Percentiles rank a stretch among this genome's conserved stretches.
Conservation (phyloP, 2,797 vertebrate genomes). For the Labeo calbasu region DNA sequence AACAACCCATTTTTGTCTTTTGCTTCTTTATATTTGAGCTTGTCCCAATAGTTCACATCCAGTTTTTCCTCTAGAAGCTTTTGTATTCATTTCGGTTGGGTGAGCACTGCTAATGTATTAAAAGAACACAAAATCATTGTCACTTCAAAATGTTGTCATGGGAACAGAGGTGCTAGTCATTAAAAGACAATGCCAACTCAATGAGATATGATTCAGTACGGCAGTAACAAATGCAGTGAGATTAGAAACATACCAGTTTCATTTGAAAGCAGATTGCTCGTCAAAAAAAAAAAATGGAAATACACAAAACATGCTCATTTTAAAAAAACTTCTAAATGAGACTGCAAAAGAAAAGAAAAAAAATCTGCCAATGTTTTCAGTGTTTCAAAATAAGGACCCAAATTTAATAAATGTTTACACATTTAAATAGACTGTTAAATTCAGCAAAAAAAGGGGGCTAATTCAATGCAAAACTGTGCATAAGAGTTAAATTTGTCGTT, state of each 20-base stretch:
- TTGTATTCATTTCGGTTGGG: constrained; percentile 2
- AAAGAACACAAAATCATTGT: constrained; percentile 18
- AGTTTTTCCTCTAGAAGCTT: background rate
- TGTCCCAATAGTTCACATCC: background rate
- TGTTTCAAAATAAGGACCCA: background rate
- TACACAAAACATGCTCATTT: background rate
- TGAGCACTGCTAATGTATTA: background rate
- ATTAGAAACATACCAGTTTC: background rate
- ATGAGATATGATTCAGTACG: background rate
- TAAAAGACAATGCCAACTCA: background rate
- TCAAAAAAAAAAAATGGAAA: background rate
- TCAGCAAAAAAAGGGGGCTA: background rate
- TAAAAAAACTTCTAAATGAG: background rate
- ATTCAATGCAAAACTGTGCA: constrained; percentile 5
- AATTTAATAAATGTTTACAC: background rate
- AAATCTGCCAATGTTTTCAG: background rate
- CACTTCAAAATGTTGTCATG: background rate
- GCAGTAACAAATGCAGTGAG: constrained; percentile 8
- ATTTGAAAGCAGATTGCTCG: background rate
- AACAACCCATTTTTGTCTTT: background rate
- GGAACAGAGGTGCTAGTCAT: background rate
- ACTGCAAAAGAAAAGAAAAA: background rate
- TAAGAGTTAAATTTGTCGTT: constrained; percentile 12
- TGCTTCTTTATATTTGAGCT: background rate
- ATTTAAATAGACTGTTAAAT: background rate